Evolutionary conservation across 1,140 invertebrate genomes (phyloP).

Genomic region (Helicorthomorpha holstii): DNA sequence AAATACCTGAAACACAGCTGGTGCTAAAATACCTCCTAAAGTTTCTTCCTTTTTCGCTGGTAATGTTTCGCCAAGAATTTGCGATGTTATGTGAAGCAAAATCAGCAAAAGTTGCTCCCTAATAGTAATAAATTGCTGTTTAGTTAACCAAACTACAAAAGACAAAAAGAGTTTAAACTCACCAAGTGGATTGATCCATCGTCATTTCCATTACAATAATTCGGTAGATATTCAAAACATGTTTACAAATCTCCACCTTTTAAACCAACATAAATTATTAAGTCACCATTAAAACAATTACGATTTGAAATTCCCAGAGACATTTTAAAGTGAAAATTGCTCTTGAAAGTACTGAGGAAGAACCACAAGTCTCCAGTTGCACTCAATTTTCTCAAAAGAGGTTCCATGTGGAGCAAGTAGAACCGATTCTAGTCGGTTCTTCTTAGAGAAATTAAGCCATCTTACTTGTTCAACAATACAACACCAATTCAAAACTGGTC

Average conservation of each 20-base stretch:
- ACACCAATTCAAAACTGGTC: too few relatives aligned
- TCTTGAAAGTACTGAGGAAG: background rate
- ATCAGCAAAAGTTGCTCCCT: slow-evolving; percentile 76
- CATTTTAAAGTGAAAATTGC: background rate
- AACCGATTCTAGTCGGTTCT: background rate
- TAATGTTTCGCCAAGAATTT: slow-evolving; percentile 59
- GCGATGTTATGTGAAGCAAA: slow-evolving; percentile 77
- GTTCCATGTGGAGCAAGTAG: too few relatives aligned
- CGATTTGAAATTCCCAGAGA: background rate
- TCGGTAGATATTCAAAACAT: slow-evolving; percentile 88
- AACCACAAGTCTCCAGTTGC: background rate
- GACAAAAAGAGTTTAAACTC: slow-evolving; percentile 10
- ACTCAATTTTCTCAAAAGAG: too few relatives aligned
- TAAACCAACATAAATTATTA: slow-evolving; percentile 9
- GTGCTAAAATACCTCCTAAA: slow-evolving; percentile 65
- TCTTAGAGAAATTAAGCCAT: background rate
- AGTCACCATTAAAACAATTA: background rate
- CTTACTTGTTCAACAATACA: too few relatives aligned
- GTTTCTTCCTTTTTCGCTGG: slow-evolving; percentile 55
- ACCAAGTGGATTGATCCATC: slow-evolving; percentile 85
- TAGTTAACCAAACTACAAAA: too few relatives aligned
- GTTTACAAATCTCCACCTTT: slow-evolving; percentile 89
- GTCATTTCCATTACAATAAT: slow-evolving; percentile 93
- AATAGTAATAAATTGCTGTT: slow-evolving; percentile 19
- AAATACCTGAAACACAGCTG: slow-evolving; percentile 58